These are phyloP conservation scores for Leptonema lineaticorne DNA, from an alignment of 1,140 invertebrate species.

Conservation along the genomic window DNA sequence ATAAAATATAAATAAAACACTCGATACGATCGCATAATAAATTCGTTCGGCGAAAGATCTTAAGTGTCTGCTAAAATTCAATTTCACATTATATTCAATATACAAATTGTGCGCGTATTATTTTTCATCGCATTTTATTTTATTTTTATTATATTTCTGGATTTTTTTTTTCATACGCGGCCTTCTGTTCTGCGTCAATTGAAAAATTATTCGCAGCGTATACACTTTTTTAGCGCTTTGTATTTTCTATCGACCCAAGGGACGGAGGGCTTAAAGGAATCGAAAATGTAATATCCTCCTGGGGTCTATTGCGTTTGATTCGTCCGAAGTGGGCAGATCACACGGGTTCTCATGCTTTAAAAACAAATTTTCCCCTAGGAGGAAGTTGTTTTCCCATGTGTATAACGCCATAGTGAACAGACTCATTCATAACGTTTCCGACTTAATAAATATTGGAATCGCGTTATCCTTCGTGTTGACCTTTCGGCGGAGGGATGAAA, in stretches of 20 bases:
- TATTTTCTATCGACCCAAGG: slow-evolving; percentile 10
- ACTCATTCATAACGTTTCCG: slow-evolving; percentile 11
- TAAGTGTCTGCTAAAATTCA: too few relatives aligned
- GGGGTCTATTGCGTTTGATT: neutral
- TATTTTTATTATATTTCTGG: too few relatives aligned
- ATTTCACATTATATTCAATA: too few relatives aligned
- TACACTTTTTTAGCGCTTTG: slow-evolving; percentile 2
- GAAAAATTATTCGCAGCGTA: slow-evolving; percentile 12
- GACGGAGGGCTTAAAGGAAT: neutral
- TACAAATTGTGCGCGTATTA: too few relatives aligned
- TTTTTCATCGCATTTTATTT: too few relatives aligned
- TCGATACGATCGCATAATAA: too few relatives aligned
- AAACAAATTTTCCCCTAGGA: slow-evolving; percentile 4
- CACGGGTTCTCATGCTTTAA: slow-evolving; percentile 1
- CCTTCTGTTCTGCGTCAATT: neutral
- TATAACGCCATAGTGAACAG: neutral
- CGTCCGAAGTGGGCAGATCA: slow-evolving; percentile 9
- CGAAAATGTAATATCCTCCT: slow-evolving; percentile 10
- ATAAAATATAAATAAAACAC: too few relatives aligned
- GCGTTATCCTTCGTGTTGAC: slow-evolving; percentile 4
- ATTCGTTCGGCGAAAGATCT: too few relatives aligned
- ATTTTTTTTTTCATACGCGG: neutral
- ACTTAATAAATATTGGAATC: slow-evolving; percentile 16
- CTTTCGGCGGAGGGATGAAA: neutral
- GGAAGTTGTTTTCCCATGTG: slow-evolving; percentile 1